These are phyloP conservation scores for Chaenodraco wilsoni DNA, from an alignment of 2,797 vertebrate species.

Conservation along the genomic window DNA sequence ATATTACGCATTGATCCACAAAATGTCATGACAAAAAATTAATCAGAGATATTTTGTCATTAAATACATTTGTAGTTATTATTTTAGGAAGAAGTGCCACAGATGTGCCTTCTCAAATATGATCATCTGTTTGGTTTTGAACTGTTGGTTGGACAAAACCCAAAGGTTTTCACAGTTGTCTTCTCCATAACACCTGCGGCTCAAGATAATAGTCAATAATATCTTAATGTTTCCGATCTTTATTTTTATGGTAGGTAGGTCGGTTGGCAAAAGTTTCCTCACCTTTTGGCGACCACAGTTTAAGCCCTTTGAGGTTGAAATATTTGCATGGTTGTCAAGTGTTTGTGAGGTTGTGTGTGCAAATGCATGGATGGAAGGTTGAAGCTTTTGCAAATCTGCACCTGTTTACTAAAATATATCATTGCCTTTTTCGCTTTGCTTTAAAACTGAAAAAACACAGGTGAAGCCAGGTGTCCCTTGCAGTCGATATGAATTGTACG, in stretches of 20 bases:
- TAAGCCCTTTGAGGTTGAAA: too few relatives aligned
- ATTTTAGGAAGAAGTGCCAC: neutral
- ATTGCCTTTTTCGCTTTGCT: constrained; percentile 14
- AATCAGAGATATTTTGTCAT: too few relatives aligned
- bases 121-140: neutral
- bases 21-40: neutral
- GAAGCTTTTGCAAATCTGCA: too few relatives aligned
- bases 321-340: too few relatives aligned
- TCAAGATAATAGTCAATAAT: neutral
- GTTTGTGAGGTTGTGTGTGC: too few relatives aligned
- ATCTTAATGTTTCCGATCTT: too few relatives aligned
- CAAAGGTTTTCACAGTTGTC: neutral
- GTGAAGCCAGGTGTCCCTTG: constrained; percentile 18
- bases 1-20: neutral
- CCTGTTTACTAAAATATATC: neutral
- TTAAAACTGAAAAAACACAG: constrained; percentile 4
- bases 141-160: neutral
- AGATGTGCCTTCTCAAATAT: neutral
- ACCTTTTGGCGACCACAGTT: too few relatives aligned
- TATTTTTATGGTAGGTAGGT: too few relatives aligned
- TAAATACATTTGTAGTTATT: neutral
- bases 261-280: too few relatives aligned
- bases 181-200: neutral
- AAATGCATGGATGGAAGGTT: too few relatives aligned
- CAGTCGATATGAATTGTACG: neutral